Evolutionary conservation across 2,797 vertebrate genomes (phyloP).

Genomic region (Chromis chromis): DNA sequence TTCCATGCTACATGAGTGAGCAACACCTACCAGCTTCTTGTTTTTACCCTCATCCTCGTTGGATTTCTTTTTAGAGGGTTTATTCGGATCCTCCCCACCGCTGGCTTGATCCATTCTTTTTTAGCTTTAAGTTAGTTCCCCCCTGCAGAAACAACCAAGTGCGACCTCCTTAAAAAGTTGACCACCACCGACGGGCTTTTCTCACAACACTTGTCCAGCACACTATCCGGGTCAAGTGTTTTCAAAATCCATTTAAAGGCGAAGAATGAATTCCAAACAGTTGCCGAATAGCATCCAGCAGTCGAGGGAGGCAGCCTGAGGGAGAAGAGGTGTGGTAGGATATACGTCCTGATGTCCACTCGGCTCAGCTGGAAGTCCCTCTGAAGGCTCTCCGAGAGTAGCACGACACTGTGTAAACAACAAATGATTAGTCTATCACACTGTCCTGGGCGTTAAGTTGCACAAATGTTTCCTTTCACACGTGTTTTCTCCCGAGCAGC

Average conservation of each 20-base stretch:
- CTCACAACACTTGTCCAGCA: constrained; percentile 28
- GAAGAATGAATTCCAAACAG: constrained; percentile 31
- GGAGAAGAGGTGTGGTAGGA: constrained; percentile 75
- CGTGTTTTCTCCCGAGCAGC: constrained; percentile 43
- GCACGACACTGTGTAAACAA: constrained; percentile 25
- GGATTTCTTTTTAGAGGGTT: constrained; percentile 85
- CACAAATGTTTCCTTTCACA: constrained; percentile 50
- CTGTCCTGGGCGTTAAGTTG: background rate
- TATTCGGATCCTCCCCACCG: constrained; percentile 86
- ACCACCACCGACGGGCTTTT: constrained; percentile 39
- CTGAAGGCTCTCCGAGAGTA: constrained; percentile 51
- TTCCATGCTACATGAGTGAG: constrained; percentile 16
- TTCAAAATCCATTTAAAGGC: constrained; percentile 74
- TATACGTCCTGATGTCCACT: constrained; percentile 59
- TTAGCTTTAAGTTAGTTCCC: constrained; percentile 34
- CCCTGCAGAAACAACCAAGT: constrained; percentile 15
- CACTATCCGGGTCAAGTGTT: constrained; percentile 68
- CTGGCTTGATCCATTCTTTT: constrained; percentile 87
- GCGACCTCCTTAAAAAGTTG: constrained; percentile 53
- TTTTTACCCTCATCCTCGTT: constrained; percentile 87
- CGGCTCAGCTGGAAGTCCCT: constrained; percentile 26
- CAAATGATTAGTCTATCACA: background rate
- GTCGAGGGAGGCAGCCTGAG: constrained; percentile 29
- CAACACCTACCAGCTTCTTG: constrained; percentile 86
- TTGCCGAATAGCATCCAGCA: constrained; percentile 46